Evolutionary conservation across 2,888 invertebrate genomes (phyloP), one percentile per base, ranked within the genome.

Genomic region (Megaustenia siamemsis): DNA sequence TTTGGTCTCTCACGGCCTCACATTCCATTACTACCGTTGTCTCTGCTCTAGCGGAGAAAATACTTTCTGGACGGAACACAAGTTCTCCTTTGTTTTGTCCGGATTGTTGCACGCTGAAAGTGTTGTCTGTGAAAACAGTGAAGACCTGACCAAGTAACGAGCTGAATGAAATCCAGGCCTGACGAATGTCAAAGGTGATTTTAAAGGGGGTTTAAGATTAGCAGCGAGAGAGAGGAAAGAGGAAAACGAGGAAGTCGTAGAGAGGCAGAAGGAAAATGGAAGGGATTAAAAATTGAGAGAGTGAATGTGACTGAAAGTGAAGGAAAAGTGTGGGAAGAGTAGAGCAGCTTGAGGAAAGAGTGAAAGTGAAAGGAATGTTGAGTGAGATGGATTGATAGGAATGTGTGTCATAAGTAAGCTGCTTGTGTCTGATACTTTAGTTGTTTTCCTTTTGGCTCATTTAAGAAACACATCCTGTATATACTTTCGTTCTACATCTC

Each of bases 61-160:
- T 3, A n/a, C n/a, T n/a, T 60, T n/a, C 28, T 4, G 21, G 10
- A 60, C n/a, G n/a, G 28, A 10, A 60, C 60, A 60, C 24, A 5
- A n/a, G 60, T 60, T 28, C 28, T 6, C 60, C 28, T 21, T 60
- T 60, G 21, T 60, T 60, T n/a, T 56, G 56, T 15, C 56, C 4
- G 12, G 12, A 28, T 21, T 28, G 3, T n/a, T n/a, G 28, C 60
- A 3, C 2, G 28, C 28, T 28, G 2, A 60, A 60, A n/a, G 6
- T 60, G n/a, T 60, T 60, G 60, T 60, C n/a, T 28, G 28, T 28
- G 60, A 60, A 60, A 60, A 60, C 60, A 60, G 60, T n/a, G n/a
- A n/a, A 10, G 60, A 60, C 60, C 28, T 28, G 1, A 10, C 2
- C 3, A 60, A 28, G 60, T n/a, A 2, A 60, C n/a, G 6, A 28